A percentile compares a stretch with the other conserved stretches of the same genome.
Evolutionary conservation across 2,888 invertebrate genomes (phyloP).

Genomic region (Chaetoderma sp.): DNA sequence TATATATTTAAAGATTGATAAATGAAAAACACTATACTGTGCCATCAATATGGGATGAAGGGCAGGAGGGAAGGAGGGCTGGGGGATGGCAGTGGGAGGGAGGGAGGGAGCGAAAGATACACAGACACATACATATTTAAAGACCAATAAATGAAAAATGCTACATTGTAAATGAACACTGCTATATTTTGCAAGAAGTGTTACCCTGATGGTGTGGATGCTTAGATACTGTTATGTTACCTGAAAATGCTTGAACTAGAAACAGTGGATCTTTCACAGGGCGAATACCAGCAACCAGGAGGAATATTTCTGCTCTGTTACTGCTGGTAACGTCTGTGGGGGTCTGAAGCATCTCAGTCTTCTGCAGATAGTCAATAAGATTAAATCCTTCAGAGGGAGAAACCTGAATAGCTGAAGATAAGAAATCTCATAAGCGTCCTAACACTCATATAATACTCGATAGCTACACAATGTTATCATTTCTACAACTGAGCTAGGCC

Average conservation of each 20-base stretch:
- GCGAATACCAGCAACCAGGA: constrained; percentile 58
- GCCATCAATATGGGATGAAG: background rate
- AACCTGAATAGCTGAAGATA: background rate
- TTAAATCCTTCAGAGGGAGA: constrained; percentile 1
- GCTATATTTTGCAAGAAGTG: no score
- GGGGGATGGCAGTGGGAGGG: background rate
- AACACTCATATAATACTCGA: no score
- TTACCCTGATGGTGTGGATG: no score
- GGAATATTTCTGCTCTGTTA: constrained; percentile 39
- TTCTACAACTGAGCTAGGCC: no score
- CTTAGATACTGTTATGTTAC: no score
- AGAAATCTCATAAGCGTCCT: no score
- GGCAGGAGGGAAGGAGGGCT: background rate
- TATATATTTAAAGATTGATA: background rate
- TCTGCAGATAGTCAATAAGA: background rate
- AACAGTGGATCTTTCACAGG: constrained; percentile 63
- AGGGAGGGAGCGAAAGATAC: background rate
- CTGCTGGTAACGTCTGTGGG: no score
- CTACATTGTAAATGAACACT: no score
- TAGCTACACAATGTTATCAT: no score
- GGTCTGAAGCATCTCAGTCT: no score
- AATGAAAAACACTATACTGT: background rate
- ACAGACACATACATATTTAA: no score
- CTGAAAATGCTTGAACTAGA: constrained; percentile 54
- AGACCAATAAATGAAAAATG: no score